Evolutionary conservation across 2,888 invertebrate genomes (phyloP).

Genomic region (Ochlodes sylvanus): DNA sequence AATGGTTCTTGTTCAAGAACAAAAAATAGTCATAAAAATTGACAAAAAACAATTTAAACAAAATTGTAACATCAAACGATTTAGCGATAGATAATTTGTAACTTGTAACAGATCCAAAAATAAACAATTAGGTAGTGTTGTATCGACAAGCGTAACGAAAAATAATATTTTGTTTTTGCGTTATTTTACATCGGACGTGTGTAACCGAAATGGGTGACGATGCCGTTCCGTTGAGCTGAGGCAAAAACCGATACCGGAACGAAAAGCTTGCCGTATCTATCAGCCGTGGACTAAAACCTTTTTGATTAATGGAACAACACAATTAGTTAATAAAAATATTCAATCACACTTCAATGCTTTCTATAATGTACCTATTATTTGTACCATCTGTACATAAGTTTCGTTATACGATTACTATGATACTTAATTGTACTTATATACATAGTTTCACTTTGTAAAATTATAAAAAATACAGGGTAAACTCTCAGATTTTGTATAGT

Average conservation of each 20-base stretch:
- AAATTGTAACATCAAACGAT: constrained; percentile 15
- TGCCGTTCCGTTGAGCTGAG: constrained; percentile 53
- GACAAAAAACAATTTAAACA: background rate
- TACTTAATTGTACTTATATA: too few relatives aligned
- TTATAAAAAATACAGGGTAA: too few relatives aligned
- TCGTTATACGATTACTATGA: too few relatives aligned
- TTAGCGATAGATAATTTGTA: constrained; percentile 60
- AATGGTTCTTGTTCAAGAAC: background rate
- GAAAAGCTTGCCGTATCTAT: constrained; percentile 36
- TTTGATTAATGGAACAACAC: constrained; percentile 35
- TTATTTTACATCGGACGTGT: constrained; percentile 65
- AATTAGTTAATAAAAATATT: constrained; percentile 36
- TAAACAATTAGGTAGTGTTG: constrained; percentile 59
- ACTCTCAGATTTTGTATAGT: too few relatives aligned
- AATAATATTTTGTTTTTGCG: constrained; percentile 74
- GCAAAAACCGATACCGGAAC: constrained; percentile 40
- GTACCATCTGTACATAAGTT: constrained; percentile 6
- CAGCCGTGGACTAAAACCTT: constrained; percentile 31
- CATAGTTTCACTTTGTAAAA: too few relatives aligned
- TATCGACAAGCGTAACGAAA: constrained; percentile 76
- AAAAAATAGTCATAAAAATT: background rate
- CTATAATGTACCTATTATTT: constrained; percentile 11
- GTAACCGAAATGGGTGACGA: constrained; percentile 68
- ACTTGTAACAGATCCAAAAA: constrained; percentile 68
- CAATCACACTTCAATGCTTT: constrained; percentile 23